phyloP scores from a whole-genome alignment of 1,140 invertebrate species.

The Pseudomyrmex dendroicus region DNA sequence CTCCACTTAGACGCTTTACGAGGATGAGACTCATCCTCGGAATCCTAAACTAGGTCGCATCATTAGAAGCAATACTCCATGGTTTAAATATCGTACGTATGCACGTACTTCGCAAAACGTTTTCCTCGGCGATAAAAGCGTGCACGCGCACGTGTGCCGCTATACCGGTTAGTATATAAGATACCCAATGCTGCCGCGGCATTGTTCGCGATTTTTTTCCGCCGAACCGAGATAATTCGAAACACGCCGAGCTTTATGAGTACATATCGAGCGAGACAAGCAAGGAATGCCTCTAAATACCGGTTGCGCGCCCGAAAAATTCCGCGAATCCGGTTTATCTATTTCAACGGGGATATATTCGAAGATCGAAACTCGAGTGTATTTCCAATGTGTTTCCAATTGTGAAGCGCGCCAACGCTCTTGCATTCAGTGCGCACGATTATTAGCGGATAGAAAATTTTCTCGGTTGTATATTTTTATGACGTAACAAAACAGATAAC shows the following conservation, averaged over 20 bases:
- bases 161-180: background rate
- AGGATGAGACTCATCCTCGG: background rate
- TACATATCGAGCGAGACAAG: constrained; percentile 54
- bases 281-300: constrained; percentile 70
- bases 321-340: no score
- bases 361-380: no score
- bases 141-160: constrained; percentile 35
- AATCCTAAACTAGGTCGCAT: constrained; percentile 58
- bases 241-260: constrained; percentile 63
- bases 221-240: constrained; percentile 65
- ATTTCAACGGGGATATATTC: no score
- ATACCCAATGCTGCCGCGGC: constrained; percentile 30
- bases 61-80: background rate
- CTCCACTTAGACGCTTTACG: constrained; percentile 20
- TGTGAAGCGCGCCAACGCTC: no score
- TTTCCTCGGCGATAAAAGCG: constrained; percentile 42
- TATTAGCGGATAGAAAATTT: no score
- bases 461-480: no score
- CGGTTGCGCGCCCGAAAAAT: constrained; percentile 47
- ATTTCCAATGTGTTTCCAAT: no score
- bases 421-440: no score
- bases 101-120: constrained; percentile 19
- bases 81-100: constrained; percentile 4
- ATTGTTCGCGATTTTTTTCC: constrained; percentile 61
- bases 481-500: no score